phyloP scores from a whole-genome alignment of 2,888 invertebrate genomes.

The Lasius platythorax region DNA sequence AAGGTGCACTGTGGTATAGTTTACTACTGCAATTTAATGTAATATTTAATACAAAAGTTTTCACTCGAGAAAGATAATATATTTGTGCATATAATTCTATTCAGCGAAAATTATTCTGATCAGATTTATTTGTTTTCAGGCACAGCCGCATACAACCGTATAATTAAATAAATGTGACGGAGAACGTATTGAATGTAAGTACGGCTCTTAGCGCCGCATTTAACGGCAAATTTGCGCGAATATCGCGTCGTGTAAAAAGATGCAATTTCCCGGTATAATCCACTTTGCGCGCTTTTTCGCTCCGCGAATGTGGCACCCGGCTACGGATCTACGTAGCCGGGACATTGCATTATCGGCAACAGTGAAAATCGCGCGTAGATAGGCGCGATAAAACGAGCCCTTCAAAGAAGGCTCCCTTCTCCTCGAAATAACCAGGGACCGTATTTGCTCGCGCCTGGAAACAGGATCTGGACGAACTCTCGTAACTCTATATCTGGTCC shows the following conservation, averaged over 20 bases:
- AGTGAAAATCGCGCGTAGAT: conserved; percentile 52
- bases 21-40: conserved; percentile 25
- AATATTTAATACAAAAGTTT: conserved; percentile 28
- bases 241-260: conserved; percentile 55
- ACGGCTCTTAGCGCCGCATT: conserved; percentile 52
- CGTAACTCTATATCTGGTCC: conserved; percentile 78
- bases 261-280: conserved; percentile 51
- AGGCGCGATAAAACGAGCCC: conserved; percentile 47
- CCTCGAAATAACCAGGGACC: conserved; percentile 38
- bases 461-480: conserved; percentile 53
- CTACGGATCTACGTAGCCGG: conserved; percentile 42
- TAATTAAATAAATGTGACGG: conserved; percentile 23
- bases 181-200: conserved; percentile 40
- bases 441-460: conserved; percentile 53
- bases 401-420: conserved; percentile 39
- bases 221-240: conserved; percentile 54
- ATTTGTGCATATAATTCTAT: not conserved
- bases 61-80: conserved; percentile 2
- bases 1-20: conserved; percentile 1
- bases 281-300: conserved; percentile 55
- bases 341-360: conserved; percentile 55
- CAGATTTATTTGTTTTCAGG: not conserved
- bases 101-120: not conserved
- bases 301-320: conserved; percentile 29
- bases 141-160: not conserved